Base-by-base conservation (phyloP, 2,797 vertebrate genomes). In the Macroramphosus scolopax region DNA sequence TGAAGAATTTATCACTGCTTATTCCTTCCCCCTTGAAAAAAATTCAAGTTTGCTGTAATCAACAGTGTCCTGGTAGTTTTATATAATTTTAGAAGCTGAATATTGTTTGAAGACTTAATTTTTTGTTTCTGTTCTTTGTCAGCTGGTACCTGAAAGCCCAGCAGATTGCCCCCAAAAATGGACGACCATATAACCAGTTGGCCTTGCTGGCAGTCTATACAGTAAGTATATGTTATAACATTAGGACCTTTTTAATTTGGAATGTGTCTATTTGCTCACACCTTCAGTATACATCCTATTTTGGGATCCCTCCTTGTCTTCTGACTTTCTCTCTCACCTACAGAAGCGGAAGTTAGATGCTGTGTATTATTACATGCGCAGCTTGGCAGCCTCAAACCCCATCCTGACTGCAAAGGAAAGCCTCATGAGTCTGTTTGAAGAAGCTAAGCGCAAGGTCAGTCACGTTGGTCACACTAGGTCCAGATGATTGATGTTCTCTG, bases 81-180 rank as follows among this genome's bases (percentile, higher is more conserved):
- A 22, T 6, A 22, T 22, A 22, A 34, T 6, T 6, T 6, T 6
- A 10, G 7, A 20, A 10, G 17, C 4, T 22, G 17, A 43, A 17
- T 26, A 3, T 26, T 6, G 20, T 22, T 22, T 1, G 8, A 7
- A 7, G 42, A 1, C 30, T 11, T 41, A 11, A 17, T 38, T 2
- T 0, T 60, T 46, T 65, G 5, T 14, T 6, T 39, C 31, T 69
- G 20, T 44, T 20, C 12, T 22, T 31, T 82, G 18, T 29, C 17
- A 99, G 97, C 77, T 99, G 97, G 96, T 98, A 98, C 82, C 86
- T 99, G 76, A 98, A 98, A 85, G 97, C 97, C 48, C 95, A 98
- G 77, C 94, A 98, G 69, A 98, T 99, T 57, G 97, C 97, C 56
- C 97, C 97, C 6, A 99, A 99, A 85, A 99, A 99, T n/a, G 97